Evolutionary conservation across 2,797 vertebrate genomes (phyloP).

Genomic region (Microctenopoma stevenorrisi): DNA sequence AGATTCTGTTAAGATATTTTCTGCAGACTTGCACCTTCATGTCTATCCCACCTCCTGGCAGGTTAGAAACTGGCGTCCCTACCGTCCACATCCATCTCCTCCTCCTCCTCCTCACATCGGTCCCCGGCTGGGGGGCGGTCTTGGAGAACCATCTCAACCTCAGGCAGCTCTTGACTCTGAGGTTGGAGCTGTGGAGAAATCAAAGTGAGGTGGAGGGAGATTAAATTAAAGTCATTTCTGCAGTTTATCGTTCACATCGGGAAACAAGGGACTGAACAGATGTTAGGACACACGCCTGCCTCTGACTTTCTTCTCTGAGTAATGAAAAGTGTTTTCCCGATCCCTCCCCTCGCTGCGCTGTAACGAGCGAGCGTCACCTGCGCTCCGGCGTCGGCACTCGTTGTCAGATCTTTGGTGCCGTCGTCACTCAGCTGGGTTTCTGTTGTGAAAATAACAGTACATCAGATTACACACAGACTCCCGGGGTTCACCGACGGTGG

Average conservation of each 20-base stretch:
- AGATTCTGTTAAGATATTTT: not conserved
- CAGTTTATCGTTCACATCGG: no score
- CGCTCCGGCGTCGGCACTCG: slow-evolving; percentile 29
- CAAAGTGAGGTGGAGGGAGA: no score
- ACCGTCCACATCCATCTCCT: slow-evolving; percentile 33
- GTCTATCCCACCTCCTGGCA: no score
- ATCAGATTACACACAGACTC: not conserved
- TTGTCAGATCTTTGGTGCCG: slow-evolving; percentile 55
- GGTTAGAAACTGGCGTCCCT: not conserved
- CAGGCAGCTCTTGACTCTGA: slow-evolving; percentile 18
- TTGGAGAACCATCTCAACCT: slow-evolving; percentile 20
- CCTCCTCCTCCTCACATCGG: not conserved
- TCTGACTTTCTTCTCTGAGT: no score
- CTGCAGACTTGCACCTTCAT: not conserved
- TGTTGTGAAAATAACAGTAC: slow-evolving; percentile 26
- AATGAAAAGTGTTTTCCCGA: no score
- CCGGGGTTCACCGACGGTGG: no score
- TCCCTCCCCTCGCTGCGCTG: no score
- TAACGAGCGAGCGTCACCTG: slow-evolving; percentile 38
- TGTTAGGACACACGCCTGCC: no score
- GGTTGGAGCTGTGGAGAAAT: slow-evolving; percentile 1
- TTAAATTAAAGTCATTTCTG: no score
- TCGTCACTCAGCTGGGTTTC: slow-evolving; percentile 75
- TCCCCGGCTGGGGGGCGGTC: not conserved
- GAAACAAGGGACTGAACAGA: no score